Evolutionary conservation across 2,113 vertebrate species (phyloP).

Genomic region (Chaetorhynchus papuensis): DNA sequence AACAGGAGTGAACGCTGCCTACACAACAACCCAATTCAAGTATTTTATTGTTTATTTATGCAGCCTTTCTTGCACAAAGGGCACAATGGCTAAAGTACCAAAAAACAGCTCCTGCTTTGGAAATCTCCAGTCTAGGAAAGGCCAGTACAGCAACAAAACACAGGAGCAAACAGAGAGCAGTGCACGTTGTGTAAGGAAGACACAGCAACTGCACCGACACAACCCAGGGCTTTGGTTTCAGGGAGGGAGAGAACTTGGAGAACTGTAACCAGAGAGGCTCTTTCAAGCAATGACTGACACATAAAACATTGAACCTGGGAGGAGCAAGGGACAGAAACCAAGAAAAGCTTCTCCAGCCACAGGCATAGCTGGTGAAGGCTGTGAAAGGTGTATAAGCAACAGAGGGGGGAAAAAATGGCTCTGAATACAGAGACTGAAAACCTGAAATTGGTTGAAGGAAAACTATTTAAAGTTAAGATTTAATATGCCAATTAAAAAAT

Average conservation of each 20-base stretch:
- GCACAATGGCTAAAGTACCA: not conserved
- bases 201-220: not conserved
- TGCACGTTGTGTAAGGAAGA: accelerated
- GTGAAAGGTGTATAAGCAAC: not conserved
- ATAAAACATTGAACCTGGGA: not conserved
- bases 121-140: not conserved
- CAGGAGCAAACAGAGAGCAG: accelerated
- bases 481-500: not conserved
- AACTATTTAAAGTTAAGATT: not conserved
- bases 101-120: not conserved
- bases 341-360: not conserved
- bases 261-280: not conserved
- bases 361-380: not conserved
- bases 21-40: not conserved
- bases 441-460: not conserved
- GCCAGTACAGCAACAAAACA: not conserved
- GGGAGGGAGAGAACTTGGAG: not conserved
- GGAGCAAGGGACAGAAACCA: not conserved
- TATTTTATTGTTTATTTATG: not conserved
- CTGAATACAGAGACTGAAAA: not conserved
- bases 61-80: not conserved
- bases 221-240: not conserved
- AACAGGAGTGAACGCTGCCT: not conserved
- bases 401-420: accelerated
- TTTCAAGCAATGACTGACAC: not conserved